Evolutionary conservation across 2,888 invertebrate genomes (phyloP).

Genomic region (Archaeoteleia sp.): DNA sequence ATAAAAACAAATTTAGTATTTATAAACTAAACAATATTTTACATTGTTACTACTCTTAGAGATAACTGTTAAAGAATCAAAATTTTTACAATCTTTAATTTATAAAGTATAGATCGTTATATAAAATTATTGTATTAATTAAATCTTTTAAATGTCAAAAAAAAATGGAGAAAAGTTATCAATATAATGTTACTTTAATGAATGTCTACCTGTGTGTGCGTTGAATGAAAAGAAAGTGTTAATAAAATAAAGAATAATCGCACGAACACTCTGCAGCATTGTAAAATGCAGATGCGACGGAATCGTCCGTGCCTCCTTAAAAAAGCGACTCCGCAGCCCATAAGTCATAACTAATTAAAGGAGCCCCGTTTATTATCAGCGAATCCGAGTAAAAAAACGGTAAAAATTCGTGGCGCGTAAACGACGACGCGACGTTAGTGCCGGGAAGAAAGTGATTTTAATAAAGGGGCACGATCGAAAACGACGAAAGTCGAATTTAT

Average conservation of each 20-base stretch:
- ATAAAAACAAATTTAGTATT: no score
- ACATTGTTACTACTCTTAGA: no score
- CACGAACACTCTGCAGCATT: conserved; percentile 40
- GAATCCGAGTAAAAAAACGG: conserved; percentile 27
- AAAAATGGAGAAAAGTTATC: no score
- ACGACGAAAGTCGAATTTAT: conserved; percentile 51
- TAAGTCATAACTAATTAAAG: conserved; percentile 52
- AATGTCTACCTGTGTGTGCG: no score
- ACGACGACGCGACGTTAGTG: conserved; percentile 23
- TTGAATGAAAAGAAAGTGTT: conserved; percentile 38
- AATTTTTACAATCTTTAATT: no score
- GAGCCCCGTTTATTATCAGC: conserved; percentile 33
- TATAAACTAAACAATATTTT: no score
- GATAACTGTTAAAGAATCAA: no score
- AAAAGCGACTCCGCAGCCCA: conserved; percentile 28
- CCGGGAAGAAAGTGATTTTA: conserved; percentile 46
- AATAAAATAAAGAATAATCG: conserved; percentile 49
- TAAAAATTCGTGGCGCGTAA: conserved; percentile 36
- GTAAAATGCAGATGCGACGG: conserved; percentile 44
- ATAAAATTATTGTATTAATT: no score
- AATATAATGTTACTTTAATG: no score
- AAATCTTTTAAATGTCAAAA: no score
- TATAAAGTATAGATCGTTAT: no score
- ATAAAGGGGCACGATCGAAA: conserved; percentile 47
- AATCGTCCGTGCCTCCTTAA: conserved; percentile 23